These are phyloP conservation scores for Aphidius colemani DNA, from an alignment of 2,888 invertebrate species.

Conservation along the genomic window DNA sequence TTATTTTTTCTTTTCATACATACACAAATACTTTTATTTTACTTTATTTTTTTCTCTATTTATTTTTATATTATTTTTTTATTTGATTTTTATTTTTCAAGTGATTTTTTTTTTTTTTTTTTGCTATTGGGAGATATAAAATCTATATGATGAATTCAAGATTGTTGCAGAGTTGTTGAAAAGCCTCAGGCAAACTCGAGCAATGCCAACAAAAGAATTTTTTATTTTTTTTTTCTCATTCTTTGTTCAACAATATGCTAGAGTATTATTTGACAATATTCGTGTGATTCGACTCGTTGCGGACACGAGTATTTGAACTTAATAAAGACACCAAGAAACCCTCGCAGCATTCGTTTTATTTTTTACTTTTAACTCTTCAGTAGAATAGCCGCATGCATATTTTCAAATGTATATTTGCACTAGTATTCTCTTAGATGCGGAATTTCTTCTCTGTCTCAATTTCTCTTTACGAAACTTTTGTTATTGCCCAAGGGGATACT, in stretches of 20 bases:
- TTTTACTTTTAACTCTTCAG: slow-evolving; percentile 35
- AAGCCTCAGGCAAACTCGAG: too few relatives aligned
- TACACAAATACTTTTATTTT: not conserved
- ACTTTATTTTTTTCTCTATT: not conserved
- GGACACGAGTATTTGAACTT: too few relatives aligned
- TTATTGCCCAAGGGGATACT: slow-evolving; percentile 43
- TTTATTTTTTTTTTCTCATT: too few relatives aligned
- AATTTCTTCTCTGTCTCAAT: slow-evolving; percentile 34
- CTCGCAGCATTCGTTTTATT: slow-evolving; percentile 18
- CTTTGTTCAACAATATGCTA: not conserved
- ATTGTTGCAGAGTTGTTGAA: too few relatives aligned
- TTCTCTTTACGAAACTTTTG: slow-evolving; percentile 42
- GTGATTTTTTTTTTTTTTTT: too few relatives aligned
- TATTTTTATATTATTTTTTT: not conserved
- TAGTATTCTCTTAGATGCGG: slow-evolving; percentile 35
- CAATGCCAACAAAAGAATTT: too few relatives aligned
- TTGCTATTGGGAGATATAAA: too few relatives aligned
- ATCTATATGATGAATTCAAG: too few relatives aligned
- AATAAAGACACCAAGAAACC: not conserved
- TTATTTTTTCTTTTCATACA: not conserved
- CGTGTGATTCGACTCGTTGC: too few relatives aligned
- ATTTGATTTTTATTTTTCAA: not conserved
- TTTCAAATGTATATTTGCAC: slow-evolving; percentile 41
- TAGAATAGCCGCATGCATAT: slow-evolving; percentile 38
- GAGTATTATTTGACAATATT: not conserved